Base-by-base conservation (phyloP, 1,140 invertebrate genomes). In the Drosophila micromelanica region DNA sequence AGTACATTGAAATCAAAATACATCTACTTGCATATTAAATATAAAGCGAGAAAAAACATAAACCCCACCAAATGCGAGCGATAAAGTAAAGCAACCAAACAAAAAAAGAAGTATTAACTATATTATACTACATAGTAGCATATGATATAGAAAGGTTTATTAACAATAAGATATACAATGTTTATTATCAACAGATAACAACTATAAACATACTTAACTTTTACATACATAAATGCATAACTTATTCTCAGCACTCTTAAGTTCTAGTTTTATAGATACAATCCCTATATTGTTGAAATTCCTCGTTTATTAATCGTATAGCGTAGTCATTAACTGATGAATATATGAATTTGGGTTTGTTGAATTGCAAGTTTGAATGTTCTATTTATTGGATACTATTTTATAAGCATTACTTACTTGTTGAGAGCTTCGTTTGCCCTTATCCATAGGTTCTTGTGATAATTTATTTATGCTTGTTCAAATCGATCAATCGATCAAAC, bases 11-110 rank as follows among this genome's bases (percentile, higher is more conserved):
- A 73, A 72, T 64, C 54, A 49, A 65, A 42, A 65, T 46, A 60
- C 49, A 70, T 43, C 42, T 30, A 73, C 23, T 67, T 51, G 52
- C 37, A 37, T 63, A 48, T 40, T 43, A n/a, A 48, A 30, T 23
- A 45, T 57, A 5, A 42, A 37, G 56, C 56, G 56, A 51, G 37
- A 67, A 15, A 15, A 15, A 42, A 63, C 32, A 72, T 51, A 68
- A 65, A 86, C 80, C 81, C 80, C 80, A 84, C 80, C 80, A 84
- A 75, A 78, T 56, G 75, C 68, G 62, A 68, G 70, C 70, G 70
- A 73, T 73, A 60, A 68, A 73, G 64, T 61, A 42, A 65, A 73
- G 56, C 59, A 68, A 71, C 15, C 46, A 64, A 17, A 71, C 15
- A 42, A 64, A 17, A 17, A 42, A 43, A 60, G 75, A 80, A 80